Evolutionary conservation across 2,888 invertebrate genomes (phyloP), one percentile per base, ranked within the genome.

Genomic region (Bellardia bayeri): DNA sequence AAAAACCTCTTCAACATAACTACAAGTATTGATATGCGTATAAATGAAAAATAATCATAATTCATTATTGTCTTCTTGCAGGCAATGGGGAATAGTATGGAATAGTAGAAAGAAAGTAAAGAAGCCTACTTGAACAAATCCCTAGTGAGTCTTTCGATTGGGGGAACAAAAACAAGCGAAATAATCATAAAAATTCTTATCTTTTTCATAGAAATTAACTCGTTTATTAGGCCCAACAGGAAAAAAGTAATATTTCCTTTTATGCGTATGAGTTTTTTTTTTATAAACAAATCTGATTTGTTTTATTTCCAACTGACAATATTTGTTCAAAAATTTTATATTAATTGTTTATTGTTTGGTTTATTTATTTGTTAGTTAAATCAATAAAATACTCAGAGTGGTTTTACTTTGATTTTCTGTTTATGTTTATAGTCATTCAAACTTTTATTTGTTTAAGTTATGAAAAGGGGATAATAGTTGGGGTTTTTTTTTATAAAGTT

Each of bases 181-280:
- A 58, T 23, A 61, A 82, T 42, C 40, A 69, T 61, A 63, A 51
- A 69, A 82, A 56, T 69, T 82, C 75, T 82, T 82, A 82, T 82
- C 82, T 61, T 14, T 61, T 72, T 16, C 54, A 2, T 51, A 71
- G 51, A 81, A 81, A 81, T 81, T 81, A 81, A 81, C 71, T 80
- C 80, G 68, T 61, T 69, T 79, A 58, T 56, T 33, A 16, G 13
- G 0, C 56, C 1, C 40, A 42, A 58, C 3, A 16, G 40, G 13
- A 40, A 14, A 51, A n/a, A 71, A 61, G 9, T 30, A 54, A 13
- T 51, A 51, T 81, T 81, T 72, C 72, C 72, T 72, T 81, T 72
- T 56, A 66, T 42, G 54, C 33, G 16, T 30, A 66, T 63, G 23
- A 8, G 37, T 37, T 37, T 37, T 23, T 37, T 37, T 23, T 58